Percentiles rank a stretch among this genome's conserved stretches.
These are phyloP conservation scores for Tolypeutes matacus DNA, from an alignment of 2,797 vertebrate genomes.

Conservation along the genomic window DNA sequence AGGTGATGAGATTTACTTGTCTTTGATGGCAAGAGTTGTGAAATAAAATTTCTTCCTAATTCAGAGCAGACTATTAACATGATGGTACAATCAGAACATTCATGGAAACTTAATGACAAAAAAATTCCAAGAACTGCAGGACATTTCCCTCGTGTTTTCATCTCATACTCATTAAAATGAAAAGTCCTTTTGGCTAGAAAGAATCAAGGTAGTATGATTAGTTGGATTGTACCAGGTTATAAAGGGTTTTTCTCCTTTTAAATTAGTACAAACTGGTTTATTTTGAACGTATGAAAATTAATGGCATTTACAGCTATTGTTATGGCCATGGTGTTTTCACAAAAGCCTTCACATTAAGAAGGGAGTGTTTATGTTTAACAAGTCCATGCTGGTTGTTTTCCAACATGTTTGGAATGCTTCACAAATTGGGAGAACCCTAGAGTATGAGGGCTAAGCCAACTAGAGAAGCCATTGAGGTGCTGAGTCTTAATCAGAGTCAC, in stretches of 20 bases:
- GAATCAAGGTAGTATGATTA: conserved; percentile 70
- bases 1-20: conserved; percentile 70
- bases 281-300: conserved; percentile 63
- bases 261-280: conserved; percentile 54
- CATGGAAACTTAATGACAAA: conserved; percentile 81
- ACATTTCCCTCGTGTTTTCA: conserved; percentile 69
- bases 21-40: conserved; percentile 79
- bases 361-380: conserved; percentile 67
- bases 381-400: conserved; percentile 47
- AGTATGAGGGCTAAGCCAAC: not conserved
- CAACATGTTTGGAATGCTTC: conserved; percentile 59
- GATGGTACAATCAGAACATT: conserved; percentile 82
- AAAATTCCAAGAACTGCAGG: conserved; percentile 73
- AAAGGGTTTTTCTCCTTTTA: conserved; percentile 55
- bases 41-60: conserved; percentile 81
- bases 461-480: not conserved
- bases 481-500: not conserved
- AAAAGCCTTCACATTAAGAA: conserved; percentile 58
- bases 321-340: conserved; percentile 23
- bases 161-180: conserved; percentile 70
- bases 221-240: conserved; percentile 12
- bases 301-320: conserved; percentile 43
- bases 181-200: conserved; percentile 71
- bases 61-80: conserved; percentile 79
- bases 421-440: conserved; percentile 31